A percentile compares a stretch with the other conserved stretches of the same genome.
Evolutionary conservation across 1,140 invertebrate species (phyloP).

Genomic region (Drosophila elegans): DNA sequence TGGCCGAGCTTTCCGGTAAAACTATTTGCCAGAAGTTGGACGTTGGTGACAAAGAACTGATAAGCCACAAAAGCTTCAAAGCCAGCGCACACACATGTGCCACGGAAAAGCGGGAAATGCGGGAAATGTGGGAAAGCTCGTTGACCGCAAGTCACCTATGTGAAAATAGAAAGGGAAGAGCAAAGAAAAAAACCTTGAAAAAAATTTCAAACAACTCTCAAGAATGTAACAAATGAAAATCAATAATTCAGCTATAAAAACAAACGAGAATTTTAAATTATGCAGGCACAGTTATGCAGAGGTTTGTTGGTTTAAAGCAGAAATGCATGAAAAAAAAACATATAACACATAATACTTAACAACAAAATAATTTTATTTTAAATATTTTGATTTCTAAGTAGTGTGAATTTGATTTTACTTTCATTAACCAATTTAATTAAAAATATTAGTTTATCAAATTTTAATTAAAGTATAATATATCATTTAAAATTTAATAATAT

Average conservation of each 20-base stretch:
- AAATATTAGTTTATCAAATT: too few species aligned
- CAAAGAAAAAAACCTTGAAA: not conserved
- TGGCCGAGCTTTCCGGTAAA: conserved; percentile 33
- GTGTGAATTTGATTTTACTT: not conserved
- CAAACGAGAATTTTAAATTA: conserved; percentile 55
- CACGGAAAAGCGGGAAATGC: not conserved
- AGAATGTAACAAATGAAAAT: conserved; percentile 67
- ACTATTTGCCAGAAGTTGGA: conserved; percentile 25
- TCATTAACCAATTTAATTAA: too few species aligned
- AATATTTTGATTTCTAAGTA: too few species aligned
- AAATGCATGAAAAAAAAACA: conserved; percentile 1
- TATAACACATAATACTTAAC: too few species aligned
- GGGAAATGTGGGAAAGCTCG: conserved; percentile 30
- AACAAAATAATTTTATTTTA: too few species aligned
- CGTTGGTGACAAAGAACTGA: conserved; percentile 36
- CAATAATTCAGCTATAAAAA: conserved; percentile 76
- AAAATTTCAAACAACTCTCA: conserved; percentile 51
- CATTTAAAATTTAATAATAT: too few species aligned
- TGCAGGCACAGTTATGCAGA: conserved; percentile 41
- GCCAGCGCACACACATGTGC: conserved; percentile 23
- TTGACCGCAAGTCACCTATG: conserved; percentile 32
- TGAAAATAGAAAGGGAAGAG: not conserved
- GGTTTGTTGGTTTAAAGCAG: not conserved
- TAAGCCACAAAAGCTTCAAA: conserved; percentile 50
- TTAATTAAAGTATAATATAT: too few species aligned